These are phyloP conservation scores for Marmota monax DNA, from an alignment of 2,113 vertebrate genomes.

Conservation along the genomic window DNA sequence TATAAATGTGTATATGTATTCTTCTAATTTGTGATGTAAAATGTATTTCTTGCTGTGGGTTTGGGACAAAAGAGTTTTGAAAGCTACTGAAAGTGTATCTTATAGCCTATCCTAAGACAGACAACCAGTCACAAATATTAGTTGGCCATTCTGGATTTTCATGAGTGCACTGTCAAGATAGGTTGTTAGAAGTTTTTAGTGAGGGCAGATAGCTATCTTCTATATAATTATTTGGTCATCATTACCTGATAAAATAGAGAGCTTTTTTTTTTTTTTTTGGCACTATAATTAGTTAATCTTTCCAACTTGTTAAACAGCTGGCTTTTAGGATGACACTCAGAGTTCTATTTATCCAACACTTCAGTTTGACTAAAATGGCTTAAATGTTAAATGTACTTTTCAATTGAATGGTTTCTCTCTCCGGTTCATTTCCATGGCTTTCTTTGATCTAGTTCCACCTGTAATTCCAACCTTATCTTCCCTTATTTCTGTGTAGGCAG, in stretches of 20 bases:
- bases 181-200: not conserved
- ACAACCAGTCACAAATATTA: not conserved
- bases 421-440: not conserved
- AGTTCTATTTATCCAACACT: not conserved
- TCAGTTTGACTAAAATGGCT: not conserved
- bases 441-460: not conserved
- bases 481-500: not conserved
- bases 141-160: constrained; percentile 16
- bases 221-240: constrained; percentile 28
- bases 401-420: not conserved
- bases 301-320: not conserved
- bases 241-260: constrained; percentile 21
- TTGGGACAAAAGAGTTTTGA: constrained; percentile 12
- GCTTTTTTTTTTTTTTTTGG: not conserved
- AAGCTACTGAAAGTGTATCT: constrained; percentile 36
- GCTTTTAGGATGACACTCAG: not conserved
- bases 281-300: not conserved
- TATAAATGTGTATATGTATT: not conserved
- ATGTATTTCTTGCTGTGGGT: not conserved
- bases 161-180: not conserved
- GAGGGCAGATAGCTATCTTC: not conserved
- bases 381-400: constrained; percentile 1
- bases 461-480: not conserved
- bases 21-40: constrained; percentile 41
- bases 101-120: not conserved